phyloP scores from a whole-genome alignment of 2,113 vertebrate species.

The Brachypteracias leptosomus region DNA sequence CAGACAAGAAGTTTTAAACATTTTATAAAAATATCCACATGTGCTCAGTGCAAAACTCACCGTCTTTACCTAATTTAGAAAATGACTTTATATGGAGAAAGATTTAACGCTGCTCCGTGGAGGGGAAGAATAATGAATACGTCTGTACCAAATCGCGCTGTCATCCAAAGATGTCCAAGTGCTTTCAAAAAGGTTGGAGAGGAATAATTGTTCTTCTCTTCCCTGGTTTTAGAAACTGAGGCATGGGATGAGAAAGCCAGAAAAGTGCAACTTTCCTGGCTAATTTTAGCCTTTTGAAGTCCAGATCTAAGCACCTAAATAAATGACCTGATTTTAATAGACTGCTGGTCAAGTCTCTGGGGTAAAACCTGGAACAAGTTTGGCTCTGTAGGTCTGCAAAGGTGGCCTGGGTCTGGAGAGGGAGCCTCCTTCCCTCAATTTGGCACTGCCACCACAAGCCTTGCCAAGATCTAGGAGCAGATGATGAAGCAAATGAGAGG shows the following conservation, averaged over 20 bases:
- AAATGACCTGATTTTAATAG: constrained; percentile 61
- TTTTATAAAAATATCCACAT: constrained; percentile 69
- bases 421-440: not conserved
- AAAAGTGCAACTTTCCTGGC: not conserved
- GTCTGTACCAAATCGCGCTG: constrained; percentile 25
- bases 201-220: constrained; percentile 50
- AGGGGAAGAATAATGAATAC: constrained; percentile 61
- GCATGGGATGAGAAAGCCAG: constrained; percentile 39
- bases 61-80: constrained; percentile 68
- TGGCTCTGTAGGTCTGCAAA: not conserved
- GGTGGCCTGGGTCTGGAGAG: not conserved
- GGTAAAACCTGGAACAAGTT: not conserved
- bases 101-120: constrained; percentile 47
- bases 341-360: not conserved
- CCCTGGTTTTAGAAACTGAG: constrained; percentile 60
- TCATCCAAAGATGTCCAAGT: constrained; percentile 40
- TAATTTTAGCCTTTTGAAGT: constrained; percentile 61
- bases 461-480: not conserved
- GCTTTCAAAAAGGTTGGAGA: constrained; percentile 32
- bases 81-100: constrained; percentile 65
- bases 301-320: constrained; percentile 48
- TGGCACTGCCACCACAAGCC: not conserved
- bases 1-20: constrained; percentile 62
- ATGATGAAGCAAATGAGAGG: not conserved
- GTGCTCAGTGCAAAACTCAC: constrained; percentile 61